Conservation (phyloP, 2,113 vertebrate species). For the Corvus moneduloides region DNA sequence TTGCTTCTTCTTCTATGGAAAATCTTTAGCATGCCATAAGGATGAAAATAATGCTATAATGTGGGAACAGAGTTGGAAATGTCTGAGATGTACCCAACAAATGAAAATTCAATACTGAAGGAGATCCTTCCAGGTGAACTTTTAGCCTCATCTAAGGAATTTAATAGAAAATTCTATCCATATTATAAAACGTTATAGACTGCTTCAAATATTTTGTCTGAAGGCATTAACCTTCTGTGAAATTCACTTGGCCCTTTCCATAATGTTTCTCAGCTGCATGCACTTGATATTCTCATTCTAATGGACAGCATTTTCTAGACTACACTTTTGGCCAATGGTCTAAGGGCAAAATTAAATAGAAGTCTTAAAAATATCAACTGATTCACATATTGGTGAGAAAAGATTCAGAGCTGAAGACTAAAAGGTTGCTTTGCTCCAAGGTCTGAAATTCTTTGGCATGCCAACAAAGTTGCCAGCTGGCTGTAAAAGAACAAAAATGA, state of each 20-base stretch:
- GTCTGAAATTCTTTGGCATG: conserved; percentile 24
- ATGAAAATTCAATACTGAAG: neutral
- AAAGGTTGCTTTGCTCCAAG: conserved; percentile 1
- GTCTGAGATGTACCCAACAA: neutral
- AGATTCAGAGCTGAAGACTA: neutral
- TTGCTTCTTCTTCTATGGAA: neutral
- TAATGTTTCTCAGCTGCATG: neutral
- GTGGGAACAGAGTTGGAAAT: neutral
- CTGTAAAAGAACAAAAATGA: conserved; percentile 56
- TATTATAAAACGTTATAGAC: neutral
- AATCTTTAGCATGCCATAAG: neutral
- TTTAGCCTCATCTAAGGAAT: neutral
- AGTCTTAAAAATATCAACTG: neutral
- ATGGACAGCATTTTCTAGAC: neutral
- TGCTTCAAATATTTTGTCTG: neutral
- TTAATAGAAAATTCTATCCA: neutral
- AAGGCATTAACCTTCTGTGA: neutral
- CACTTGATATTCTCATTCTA: neutral
- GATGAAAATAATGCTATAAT: neutral
- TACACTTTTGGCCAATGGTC: neutral
- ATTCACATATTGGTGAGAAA: neutral
- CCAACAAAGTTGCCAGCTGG: conserved; percentile 59
- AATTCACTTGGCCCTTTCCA: neutral
- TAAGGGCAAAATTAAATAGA: neutral
- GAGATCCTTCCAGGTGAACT: neutral